Evolutionary conservation across 2,113 vertebrate genomes (phyloP).

Genomic region (Psettodes erumei): DNA sequence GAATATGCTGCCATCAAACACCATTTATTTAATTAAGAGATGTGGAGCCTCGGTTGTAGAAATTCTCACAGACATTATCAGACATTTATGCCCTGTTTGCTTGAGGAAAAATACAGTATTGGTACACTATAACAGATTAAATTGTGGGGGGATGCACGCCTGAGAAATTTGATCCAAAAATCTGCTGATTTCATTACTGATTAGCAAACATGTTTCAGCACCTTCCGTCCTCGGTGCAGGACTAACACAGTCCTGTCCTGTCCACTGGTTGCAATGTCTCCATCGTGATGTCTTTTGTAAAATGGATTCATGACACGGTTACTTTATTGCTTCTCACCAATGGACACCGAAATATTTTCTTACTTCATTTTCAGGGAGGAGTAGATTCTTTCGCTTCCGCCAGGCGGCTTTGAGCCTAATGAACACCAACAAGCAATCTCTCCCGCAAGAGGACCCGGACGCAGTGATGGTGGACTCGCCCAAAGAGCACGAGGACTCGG

Average conservation of each 20-base stretch:
- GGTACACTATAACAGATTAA: neutral
- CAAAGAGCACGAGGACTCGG: constrained; percentile 90
- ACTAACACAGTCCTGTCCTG: too few relatives aligned
- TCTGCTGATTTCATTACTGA: constrained; percentile 1
- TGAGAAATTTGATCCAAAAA: neutral
- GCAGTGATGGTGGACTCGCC: constrained; percentile 94
- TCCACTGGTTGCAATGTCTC: neutral
- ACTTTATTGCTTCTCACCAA: neutral
- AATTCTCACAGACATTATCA: neutral
- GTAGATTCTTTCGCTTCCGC: constrained; percentile 93
- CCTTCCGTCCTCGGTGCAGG: neutral
- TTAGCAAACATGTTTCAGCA: neutral
- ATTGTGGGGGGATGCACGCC: neutral
- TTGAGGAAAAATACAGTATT: neutral
- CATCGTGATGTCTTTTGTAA: neutral
- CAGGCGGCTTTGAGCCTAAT: constrained; percentile 91
- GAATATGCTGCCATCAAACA: neutral
- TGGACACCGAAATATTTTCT: neutral
- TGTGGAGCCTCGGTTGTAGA: neutral
- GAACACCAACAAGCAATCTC: constrained; percentile 92
- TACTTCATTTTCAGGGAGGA: constrained; percentile 73
- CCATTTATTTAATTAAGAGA: neutral
- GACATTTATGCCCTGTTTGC: neutral
- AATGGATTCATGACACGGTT: neutral
- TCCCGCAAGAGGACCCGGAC: constrained; percentile 97